Conservation (phyloP, 2,797 vertebrate species). For the Brachymystax lenok region DNA sequence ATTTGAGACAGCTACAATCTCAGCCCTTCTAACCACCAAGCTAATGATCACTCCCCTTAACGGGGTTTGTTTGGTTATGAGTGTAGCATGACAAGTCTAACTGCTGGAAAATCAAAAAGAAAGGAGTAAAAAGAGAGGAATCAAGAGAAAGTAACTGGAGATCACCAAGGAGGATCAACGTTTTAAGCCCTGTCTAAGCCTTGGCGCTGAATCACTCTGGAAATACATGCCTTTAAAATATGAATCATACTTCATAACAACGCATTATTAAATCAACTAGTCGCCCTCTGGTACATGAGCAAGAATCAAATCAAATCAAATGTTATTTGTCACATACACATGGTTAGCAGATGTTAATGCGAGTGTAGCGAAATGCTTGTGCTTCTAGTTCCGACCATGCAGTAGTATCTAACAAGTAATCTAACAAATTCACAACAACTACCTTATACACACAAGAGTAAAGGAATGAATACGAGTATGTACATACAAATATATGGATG, state of each 20-base stretch:
- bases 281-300: conserved; percentile 57
- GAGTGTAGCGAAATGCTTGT: too few relatives aligned
- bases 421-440: too few relatives aligned
- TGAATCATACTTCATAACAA: conserved; percentile 66
- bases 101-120: not conserved
- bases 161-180: conserved; percentile 74
- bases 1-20: conserved; percentile 15
- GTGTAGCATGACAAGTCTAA: conserved; percentile 18
- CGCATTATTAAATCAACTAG: conserved; percentile 63
- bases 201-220: conserved; percentile 55
- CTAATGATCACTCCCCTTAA: conserved; percentile 34
- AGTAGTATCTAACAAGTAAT: too few relatives aligned
- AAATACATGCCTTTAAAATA: conserved; percentile 62
- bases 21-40: conserved; percentile 17
- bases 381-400: too few relatives aligned
- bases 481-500: too few relatives aligned
- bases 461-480: too few relatives aligned
- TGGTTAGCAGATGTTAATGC: too few relatives aligned
- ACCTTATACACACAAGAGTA: too few relatives aligned
- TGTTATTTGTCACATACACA: too few relatives aligned
- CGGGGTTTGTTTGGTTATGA: conserved; percentile 33
- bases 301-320: conserved; percentile 10
- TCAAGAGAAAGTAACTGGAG: conserved; percentile 37
- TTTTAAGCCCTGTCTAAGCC: conserved; percentile 43
- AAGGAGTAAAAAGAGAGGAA: not conserved